Base-by-base conservation (phyloP, 2,113 vertebrate species). In the Sinocyclocheilus rhinocerous region DNA sequence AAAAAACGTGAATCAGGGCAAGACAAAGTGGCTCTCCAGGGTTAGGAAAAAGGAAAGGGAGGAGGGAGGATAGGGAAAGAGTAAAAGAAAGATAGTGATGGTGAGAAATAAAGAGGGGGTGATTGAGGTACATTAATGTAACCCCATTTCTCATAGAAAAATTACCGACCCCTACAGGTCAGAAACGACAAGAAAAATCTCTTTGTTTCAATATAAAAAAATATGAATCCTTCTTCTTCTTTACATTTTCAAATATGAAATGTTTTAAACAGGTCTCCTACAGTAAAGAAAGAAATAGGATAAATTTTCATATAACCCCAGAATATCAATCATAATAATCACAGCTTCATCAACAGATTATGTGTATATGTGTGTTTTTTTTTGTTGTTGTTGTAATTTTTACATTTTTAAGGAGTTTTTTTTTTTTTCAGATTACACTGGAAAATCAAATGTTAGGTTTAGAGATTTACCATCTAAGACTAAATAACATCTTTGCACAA, bases 71-170 rank as follows among this genome's bases (percentile, higher is more conserved):
- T 39, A 52, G 59, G 29, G 13, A 76, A 69, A 42, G n/a, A 42
- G 69, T 77, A 20, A n/a, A 48, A 59, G 33, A 48, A 69, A 65
- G 48, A 81, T 33, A 86, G 73, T 24, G 48, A 50, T 57, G 80
- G 29, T 55, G 59, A 73, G 11, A 52, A 45, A 7, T 67, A 80
- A 67, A 84, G 45, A 24, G 20, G 45, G 16, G 18, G 65, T 65
- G 50, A 67, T 26, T 50, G 79, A 82, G 81, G 10, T 79, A 73
- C n/a, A 77, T 86, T 83, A 84, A 77, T 6, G 48, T 9, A 84
- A 57, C n/a, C 70, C n/a, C 24, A 45, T 26, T 52, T 73, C 81
- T 75, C 85, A 81, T 5, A 45, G n/a, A 26, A 26, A 20, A 26
- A 36, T 36, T 36, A 36, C 36, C 36, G 42, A 65, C 76, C 36